Conservation (phyloP, 2,888 invertebrate genomes). For the Ctenicera cuprea region DNA sequence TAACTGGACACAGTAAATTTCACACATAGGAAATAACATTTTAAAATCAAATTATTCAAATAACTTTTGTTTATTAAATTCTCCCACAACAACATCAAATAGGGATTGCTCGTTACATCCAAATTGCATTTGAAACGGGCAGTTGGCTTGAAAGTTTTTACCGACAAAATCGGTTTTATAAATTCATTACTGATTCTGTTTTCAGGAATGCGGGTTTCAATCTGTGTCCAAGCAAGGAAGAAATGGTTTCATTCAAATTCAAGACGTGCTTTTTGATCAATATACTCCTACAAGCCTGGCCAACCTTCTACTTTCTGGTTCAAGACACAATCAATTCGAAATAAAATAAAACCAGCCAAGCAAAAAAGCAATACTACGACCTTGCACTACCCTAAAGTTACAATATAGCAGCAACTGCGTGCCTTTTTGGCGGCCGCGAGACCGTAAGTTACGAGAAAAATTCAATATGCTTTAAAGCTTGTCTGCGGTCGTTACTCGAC, state of each 20-base stretch:
- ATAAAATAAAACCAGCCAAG: constrained; percentile 46
- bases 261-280: constrained; percentile 38
- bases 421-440: constrained; percentile 1
- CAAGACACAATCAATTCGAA: constrained; percentile 47
- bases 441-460: not conserved
- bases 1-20: too few relatives aligned
- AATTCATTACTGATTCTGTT: not conserved
- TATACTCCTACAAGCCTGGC: constrained; percentile 40
- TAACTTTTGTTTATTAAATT: too few relatives aligned
- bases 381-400: constrained; percentile 44
- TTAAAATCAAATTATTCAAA: too few relatives aligned
- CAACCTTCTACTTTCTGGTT: constrained; percentile 46
- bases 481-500: not conserved
- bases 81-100: too few relatives aligned
- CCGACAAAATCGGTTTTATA: not conserved
- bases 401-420: constrained; percentile 19
- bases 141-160: too few relatives aligned
- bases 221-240: constrained; percentile 16
- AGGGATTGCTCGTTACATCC: too few relatives aligned
- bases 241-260: constrained; percentile 46
- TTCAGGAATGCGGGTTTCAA: not conserved
- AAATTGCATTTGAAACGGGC: too few relatives aligned
- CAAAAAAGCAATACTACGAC: constrained; percentile 46
- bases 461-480: not conserved
- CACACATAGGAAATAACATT: too few relatives aligned